Base-by-base conservation (phyloP, 2,888 invertebrate genomes). In the Temnothorax ravouxi region DNA sequence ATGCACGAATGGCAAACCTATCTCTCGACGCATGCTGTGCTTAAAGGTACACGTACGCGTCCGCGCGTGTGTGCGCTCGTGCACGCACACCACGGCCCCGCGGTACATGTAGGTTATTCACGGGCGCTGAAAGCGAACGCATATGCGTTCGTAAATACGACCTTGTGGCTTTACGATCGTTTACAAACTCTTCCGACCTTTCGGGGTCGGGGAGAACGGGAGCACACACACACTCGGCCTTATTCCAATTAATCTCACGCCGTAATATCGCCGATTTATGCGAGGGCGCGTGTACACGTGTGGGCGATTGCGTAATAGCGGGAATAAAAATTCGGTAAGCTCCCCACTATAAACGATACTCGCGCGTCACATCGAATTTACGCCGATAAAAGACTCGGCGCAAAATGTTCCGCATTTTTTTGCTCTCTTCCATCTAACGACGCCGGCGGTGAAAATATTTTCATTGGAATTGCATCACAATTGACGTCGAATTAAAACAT, bases 91-190 rank as follows among this genome's bases (percentile, higher is more conserved):
- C 1, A 21, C 29, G 5, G 11, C 18, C 29, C 18, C 29, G 50
- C 6, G 52, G 6, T 21, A 9, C 29, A 41, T 66, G 59, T 84
- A 72, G 80, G 83, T 88, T 88, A 86, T 86, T 88, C 83, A 75
- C 84, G 85, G 86, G 85, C 69, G 69, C 72, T 72, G 83, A 84
- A 87, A 83, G 71, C 85, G 83, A 79, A 83, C 84, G 85, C 88
- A 90, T 88, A 87, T 87, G 89, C 90, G 88, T 86, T 86, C 83
- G 89, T 91, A 89, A 90, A 89, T 89, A 90, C 91, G 92, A 91
- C 92, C 91, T 91, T 92, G 91, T 87, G 86, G 90, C 89, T 92
- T 91, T 88, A 89, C 85, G 81, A 84, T 41, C 89, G 87, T 88
- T 90, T 88, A 87, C 89, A 88, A 90, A 89, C 89, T 89, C 89